phyloP scores from a whole-genome alignment of 2,888 invertebrate genomes.

The Patella ulyssiponensis region DNA sequence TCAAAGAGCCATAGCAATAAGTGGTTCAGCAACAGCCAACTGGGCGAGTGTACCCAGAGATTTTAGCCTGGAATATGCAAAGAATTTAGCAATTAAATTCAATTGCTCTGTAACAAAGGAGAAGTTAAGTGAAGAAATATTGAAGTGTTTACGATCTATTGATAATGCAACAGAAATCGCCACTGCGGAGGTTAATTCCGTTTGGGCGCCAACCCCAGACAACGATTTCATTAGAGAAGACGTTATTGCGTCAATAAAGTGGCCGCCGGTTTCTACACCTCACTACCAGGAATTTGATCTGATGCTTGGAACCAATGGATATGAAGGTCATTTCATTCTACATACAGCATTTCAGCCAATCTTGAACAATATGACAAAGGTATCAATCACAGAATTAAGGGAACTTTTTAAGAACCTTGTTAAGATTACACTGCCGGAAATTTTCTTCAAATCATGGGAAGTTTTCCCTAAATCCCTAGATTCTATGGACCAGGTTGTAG shows the following conservation, averaged over 20 bases:
- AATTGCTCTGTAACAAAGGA: no score
- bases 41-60: conserved; percentile 9
- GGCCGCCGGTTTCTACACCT: neutral
- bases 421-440: neutral
- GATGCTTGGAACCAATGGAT: neutral
- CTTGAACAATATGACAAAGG: neutral
- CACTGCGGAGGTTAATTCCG: neutral
- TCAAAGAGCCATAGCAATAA: conserved; percentile 26
- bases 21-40: conserved; percentile 19
- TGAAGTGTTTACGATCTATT: neutral
- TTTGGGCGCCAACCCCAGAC: neutral
- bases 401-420: neutral
- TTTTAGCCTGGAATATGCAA: no score
- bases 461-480: neutral
- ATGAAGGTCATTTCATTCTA: conserved; percentile 3
- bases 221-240: neutral
- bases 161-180: neutral
- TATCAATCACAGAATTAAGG: neutral
- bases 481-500: neutral
- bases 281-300: neutral
- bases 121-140: neutral
- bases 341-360: neutral
- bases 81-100: no score
- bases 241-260: neutral
- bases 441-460: conserved; percentile 13